Conservation (phyloP, 2,888 invertebrate genomes). For the Eupithecia pulchellata region DNA sequence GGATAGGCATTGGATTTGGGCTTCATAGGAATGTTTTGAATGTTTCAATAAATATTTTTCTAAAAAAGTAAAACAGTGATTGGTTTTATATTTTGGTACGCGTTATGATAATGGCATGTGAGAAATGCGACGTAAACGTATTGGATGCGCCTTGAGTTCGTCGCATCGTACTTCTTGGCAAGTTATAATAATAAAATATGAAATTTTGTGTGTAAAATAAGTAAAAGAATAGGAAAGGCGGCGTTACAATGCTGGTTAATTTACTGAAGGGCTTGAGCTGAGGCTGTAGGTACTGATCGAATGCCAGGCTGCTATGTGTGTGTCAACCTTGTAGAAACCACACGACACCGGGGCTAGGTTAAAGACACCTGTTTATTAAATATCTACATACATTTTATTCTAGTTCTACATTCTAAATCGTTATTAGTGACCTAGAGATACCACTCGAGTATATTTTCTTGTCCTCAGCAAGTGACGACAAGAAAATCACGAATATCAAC, state of each 20-base stretch:
- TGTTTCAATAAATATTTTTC: too few relatives aligned
- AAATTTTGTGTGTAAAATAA: too few relatives aligned
- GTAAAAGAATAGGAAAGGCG: background rate
- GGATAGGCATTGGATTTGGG: too few relatives aligned
- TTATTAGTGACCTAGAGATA: background rate
- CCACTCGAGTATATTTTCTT: background rate
- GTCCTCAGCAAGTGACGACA: background rate
- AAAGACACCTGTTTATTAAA: background rate
- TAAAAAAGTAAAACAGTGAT: too few relatives aligned
- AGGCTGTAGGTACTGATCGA: background rate
- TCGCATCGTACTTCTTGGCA: too few relatives aligned
- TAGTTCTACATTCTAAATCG: background rate
- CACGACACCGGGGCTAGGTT: background rate
- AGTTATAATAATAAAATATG: too few relatives aligned
- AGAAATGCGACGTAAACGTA: too few relatives aligned
- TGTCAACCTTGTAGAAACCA: background rate
- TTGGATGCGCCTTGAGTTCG: too few relatives aligned
- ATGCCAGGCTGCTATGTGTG: background rate
- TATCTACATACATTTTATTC: background rate
- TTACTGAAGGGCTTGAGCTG: background rate
- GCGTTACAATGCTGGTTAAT: background rate
- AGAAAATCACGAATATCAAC: background rate
- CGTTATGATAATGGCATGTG: too few relatives aligned
- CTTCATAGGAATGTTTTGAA: too few relatives aligned
- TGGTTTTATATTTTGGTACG: too few relatives aligned